Evolutionary conservation across 2,113 vertebrate genomes (phyloP).

Genomic region (Grammomys surdaster): DNA sequence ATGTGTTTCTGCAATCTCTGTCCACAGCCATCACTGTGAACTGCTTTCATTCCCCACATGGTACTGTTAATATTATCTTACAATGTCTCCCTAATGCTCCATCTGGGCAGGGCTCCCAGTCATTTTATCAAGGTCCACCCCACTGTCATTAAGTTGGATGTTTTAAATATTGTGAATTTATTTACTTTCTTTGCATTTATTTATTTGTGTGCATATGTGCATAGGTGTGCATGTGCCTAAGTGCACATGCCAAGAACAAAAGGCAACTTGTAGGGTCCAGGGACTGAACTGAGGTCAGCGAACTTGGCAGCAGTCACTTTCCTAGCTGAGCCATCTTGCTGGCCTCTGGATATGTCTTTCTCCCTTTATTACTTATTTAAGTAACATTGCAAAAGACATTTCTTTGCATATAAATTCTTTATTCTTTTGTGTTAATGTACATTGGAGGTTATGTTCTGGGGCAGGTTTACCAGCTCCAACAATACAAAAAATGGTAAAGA

Average conservation of each 20-base stretch:
- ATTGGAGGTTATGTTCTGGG: constrained; percentile 45
- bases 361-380: not conserved
- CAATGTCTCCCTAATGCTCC: not conserved
- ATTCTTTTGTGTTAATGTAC: not conserved
- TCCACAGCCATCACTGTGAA: not conserved
- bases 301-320: too few relatives aligned
- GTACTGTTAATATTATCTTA: not conserved
- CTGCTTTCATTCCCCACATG: too few relatives aligned
- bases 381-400: not conserved
- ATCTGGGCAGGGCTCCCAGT: not conserved
- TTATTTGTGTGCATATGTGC: not conserved
- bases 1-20: not conserved
- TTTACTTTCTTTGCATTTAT: not conserved
- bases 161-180: not conserved
- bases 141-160: not conserved
- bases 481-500: not conserved
- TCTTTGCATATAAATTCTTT: not conserved
- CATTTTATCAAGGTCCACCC: constrained; percentile 32
- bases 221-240: not conserved
- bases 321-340: not conserved
- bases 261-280: not conserved
- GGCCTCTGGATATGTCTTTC: not conserved
- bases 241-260: too few relatives aligned
- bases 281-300: not conserved
- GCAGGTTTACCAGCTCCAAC: not conserved